phyloP scores from a whole-genome alignment of 2,888 invertebrate genomes.

The Drosophila austrosaltans region DNA sequence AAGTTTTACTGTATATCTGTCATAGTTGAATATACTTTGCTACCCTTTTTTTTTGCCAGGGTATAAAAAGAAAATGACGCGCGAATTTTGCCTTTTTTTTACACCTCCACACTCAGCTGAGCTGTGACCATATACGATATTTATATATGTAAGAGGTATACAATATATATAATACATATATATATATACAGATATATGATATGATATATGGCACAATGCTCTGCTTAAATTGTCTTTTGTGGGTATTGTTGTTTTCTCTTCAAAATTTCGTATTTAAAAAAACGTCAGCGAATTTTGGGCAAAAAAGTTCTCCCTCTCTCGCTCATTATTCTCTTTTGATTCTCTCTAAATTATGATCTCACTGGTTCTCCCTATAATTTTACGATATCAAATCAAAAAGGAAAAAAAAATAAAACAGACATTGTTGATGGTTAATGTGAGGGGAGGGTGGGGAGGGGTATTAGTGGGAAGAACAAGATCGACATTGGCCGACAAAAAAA shows the following conservation, averaged over 20 bases:
- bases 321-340: background rate
- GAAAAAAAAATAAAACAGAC: background rate
- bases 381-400: constrained; percentile 71
- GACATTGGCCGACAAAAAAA: constrained; percentile 18
- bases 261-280: constrained; percentile 26
- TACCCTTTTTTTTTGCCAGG: background rate
- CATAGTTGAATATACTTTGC: too few species aligned
- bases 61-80: constrained; percentile 43
- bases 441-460: background rate
- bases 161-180: background rate
- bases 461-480: background rate
- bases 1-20: too few species aligned
- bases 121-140: constrained; percentile 54
- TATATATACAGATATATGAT: constrained; percentile 24
- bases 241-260: constrained; percentile 24
- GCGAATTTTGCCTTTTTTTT: constrained; percentile 42
- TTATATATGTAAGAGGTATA: constrained; percentile 18
- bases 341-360: constrained; percentile 58
- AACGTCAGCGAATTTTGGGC: constrained; percentile 16
- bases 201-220: constrained; percentile 51
- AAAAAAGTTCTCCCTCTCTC: constrained; percentile 18
- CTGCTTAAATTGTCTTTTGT: constrained; percentile 27
- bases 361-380: constrained; percentile 48
- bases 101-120: constrained; percentile 65
- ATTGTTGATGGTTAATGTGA: too few species aligned